Evolutionary conservation across 2,888 invertebrate species (phyloP), one percentile per base, ranked within the genome.

Genomic region (Hesperia comma): DNA sequence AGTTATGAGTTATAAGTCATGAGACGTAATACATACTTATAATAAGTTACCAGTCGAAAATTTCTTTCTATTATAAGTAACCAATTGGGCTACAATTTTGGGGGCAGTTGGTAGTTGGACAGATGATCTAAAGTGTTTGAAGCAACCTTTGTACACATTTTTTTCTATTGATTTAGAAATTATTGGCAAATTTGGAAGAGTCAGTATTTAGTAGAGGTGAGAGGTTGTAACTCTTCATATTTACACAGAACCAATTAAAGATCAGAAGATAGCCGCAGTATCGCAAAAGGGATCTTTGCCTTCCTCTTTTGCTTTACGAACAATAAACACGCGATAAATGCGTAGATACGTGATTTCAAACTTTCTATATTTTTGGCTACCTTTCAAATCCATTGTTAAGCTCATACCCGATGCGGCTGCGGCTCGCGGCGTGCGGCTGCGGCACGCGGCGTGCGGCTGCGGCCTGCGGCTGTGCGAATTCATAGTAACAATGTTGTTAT

Each of bases 381-480:
- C 58, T 58, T 64, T 64, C 64, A 64, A 58, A 58, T 58, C 43
- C 57, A 57, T 63, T 63, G n/a, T n/a, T n/a, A 63, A 63, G 26
- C 49, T 57, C 40, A 53, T 26, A 49, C 61, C 46, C 10, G 46
- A 49, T 19, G 55, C 63, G 17, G 37, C 17, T 49, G 37, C 55
- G 43, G 43, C 49, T 57, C 17, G 49, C 40, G 41, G 41, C 41
- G 12, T 14, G 26, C 26, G 26, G 26, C 26, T 37, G 37, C 37
- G 37, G 37, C 1, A 12, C 10, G 33, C 33, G 33, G 33, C 33
- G 6, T 33, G 33, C 33, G 33, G 33, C 33, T 33, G 6, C 33
- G 33, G 1, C 33, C 8, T 37, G 37, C 37, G 10, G 37, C 37
- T 37, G 10, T 37, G 8, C 37, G 56, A 49, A 46, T 56, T 33